A percentile compares a stretch with the other conserved stretches of the same genome.
phyloP scores from a whole-genome alignment of 1,140 invertebrate species.

The Macrosteles quadrilineatus region DNA sequence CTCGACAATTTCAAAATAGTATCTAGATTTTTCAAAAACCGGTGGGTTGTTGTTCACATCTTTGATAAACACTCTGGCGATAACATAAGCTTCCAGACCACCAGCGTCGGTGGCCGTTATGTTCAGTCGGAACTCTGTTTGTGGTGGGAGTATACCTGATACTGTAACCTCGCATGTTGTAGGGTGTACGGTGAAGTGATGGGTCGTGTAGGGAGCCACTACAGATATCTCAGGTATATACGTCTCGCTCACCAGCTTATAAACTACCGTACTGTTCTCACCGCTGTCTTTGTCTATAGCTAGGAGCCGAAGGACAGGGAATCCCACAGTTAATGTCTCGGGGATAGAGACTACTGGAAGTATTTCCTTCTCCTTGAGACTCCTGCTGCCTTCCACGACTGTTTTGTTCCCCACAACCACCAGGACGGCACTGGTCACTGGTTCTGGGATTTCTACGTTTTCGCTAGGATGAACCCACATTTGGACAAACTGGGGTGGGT shows the following conservation, averaged over 20 bases:
- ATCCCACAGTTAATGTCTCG: conserved; percentile 74
- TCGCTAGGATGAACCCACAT: conserved; percentile 65
- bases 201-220: conserved; percentile 48
- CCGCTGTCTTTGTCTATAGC: conserved; percentile 82
- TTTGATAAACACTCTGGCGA: conserved; percentile 66
- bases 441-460: conserved; percentile 61
- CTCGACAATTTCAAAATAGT: conserved; percentile 80
- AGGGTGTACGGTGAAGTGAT: conserved; percentile 73
- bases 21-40: conserved; percentile 76
- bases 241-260: conserved; percentile 68
- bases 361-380: conserved; percentile 37
- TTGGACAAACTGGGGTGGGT: conserved; percentile 68
- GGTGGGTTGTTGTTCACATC: conserved; percentile 88
- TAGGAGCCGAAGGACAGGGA: conserved; percentile 73
- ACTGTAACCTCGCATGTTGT: conserved; percentile 73
- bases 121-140: conserved; percentile 75
- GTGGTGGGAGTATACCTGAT: conserved; percentile 70
- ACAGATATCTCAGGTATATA: conserved; percentile 56
- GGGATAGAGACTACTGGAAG: conserved; percentile 67
- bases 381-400: conserved; percentile 24
- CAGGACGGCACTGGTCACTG: conserved; percentile 25
- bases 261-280: conserved; percentile 72
- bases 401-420: conserved; percentile 39
- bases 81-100: conserved; percentile 66
- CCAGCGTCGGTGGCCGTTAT: conserved; percentile 76